Evolutionary conservation across 2,113 vertebrate species (phyloP), one percentile per base, ranked within the genome.

Genomic region (Neolamprologus hecqui): DNA sequence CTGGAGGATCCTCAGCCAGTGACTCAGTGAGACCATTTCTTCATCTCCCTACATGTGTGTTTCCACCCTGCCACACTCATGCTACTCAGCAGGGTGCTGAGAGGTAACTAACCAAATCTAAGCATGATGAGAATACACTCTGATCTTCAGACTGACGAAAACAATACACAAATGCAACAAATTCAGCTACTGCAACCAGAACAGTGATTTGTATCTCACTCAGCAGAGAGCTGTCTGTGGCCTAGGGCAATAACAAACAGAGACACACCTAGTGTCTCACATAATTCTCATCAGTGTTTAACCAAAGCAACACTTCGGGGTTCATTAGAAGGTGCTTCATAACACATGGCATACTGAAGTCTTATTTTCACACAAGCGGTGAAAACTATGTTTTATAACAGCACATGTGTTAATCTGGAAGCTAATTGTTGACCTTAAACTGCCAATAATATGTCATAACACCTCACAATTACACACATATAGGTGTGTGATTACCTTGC

Each of bases 1-100:
- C 86, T 75, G 79, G 54, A 83, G 55, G 77, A 86, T 88, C 77
- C 14, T 86, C 86, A 54, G 82, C 26, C 21, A 42, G 19, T 87
- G 92, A 92, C 60, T 93, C 81, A 87, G 86, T 57, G 54, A 11
- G 13, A 87, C 45, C 58, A 21, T 63, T 86, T 86, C 75, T 85
- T 82, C 88, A 85, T 35, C 79, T 89, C 83, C 23, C 79, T 90
- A 86, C 83, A 81, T 82, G 63, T 81, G 79, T 37, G 26, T 51
- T 70, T 79, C 26, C 45, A 68, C 86, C 84, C 14, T 51, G 82
- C 33, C 83, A 45, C 53, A 35, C 21, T 77, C 54, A 40, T 70
- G 83, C 33, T 42, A 28, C 89, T 73, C 85, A 77, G 83, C 84
- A 79, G 55, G 23, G 19, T 7, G 75, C 33, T 37, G 82, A 84